Evolutionary conservation across 2,888 invertebrate species (phyloP), one percentile per base, ranked within the genome.

Genomic region (Sesia bembeciformis): DNA sequence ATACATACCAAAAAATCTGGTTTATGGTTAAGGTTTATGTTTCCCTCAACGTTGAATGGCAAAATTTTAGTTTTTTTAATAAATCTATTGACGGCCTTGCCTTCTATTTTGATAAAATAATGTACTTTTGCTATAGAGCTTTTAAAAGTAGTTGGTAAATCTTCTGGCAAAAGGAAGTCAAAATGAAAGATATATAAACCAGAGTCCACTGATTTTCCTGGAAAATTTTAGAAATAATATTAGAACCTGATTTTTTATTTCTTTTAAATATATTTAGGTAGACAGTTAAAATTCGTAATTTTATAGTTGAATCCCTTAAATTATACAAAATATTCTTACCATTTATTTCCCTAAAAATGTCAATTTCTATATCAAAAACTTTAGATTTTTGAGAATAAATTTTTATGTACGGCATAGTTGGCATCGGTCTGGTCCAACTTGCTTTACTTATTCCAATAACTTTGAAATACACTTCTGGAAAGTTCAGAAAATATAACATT

Each of bases 331-430:
- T 23, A 46, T 43, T 70, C 69, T 65, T 58, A 65, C 69, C 69
- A 60, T 68, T 59, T 58, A 66, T 55, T 52, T 75, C 72, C 51
- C 67, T 65, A 61, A 85, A 82, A 51, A 84, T 65, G 55, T 81
- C 68, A 40, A 78, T 69, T 53, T 66, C 60, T 4, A 78, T 63
- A 51, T 70, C 69, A 3, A 87, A 62, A n/a, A 85, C 52, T 60
- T 74, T 79, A 55, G 65, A 70, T 60, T 80, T 81, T 57, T 76
- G 78, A 0, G 84, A 78, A 63, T 87, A 88, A 39, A 80, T 70
- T 67, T 77, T 83, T 42, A 88, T 74, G 56, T 78, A 85, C 0
- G 88, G 88, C 41, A 83, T 62, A 3, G 81, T 80, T 2, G 88
- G 80, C 58, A 68, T 68, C 3, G 81, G 63, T 58, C 88, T 75